Evolutionary conservation across 2,888 invertebrate genomes (phyloP).

Genomic region (Phyllotreta striolata): DNA sequence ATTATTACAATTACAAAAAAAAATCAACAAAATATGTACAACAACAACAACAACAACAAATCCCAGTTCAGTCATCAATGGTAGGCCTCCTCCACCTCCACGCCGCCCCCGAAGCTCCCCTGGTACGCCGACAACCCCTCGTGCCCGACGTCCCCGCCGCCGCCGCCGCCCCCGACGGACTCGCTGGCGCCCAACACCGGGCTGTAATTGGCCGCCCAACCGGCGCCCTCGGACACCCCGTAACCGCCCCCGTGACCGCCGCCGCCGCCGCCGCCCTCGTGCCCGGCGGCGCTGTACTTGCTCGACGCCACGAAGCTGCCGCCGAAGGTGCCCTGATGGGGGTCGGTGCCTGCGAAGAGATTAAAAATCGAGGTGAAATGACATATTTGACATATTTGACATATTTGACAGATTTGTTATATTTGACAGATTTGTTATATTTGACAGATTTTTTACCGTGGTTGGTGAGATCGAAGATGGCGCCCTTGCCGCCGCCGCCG

Average conservation of each 20-base stretch:
- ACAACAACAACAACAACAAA: slow-evolving; percentile 24
- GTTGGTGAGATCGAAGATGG: slow-evolving; percentile 47
- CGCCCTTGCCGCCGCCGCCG: slow-evolving; percentile 43
- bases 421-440: too few relatives aligned
- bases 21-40: slow-evolving; percentile 28
- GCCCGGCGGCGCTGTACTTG: slow-evolving; percentile 48
- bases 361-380: background rate
- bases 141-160: slow-evolving; percentile 28
- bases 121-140: slow-evolving; percentile 29
- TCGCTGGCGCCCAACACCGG: slow-evolving; percentile 47
- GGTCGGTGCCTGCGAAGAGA: slow-evolving; percentile 36
- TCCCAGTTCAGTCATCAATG: slow-evolving; percentile 23
- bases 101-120: slow-evolving; percentile 28
- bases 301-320: slow-evolving; percentile 50
- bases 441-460: slow-evolving; percentile 38
- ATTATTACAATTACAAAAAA: slow-evolving; percentile 19
- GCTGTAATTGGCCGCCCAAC: slow-evolving; percentile 48
- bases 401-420: too few relatives aligned
- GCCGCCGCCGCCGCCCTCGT: slow-evolving; percentile 39
- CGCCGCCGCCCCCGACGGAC: slow-evolving; percentile 29
- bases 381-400: too few relatives aligned
- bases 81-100: slow-evolving; percentile 27
- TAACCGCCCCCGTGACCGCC: slow-evolving; percentile 38
- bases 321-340: slow-evolving; percentile 47
- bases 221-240: slow-evolving; percentile 43